Evolutionary conservation across 2,797 vertebrate genomes (phyloP).

Genomic region (Lepidocolaptes lacrymiger): DNA sequence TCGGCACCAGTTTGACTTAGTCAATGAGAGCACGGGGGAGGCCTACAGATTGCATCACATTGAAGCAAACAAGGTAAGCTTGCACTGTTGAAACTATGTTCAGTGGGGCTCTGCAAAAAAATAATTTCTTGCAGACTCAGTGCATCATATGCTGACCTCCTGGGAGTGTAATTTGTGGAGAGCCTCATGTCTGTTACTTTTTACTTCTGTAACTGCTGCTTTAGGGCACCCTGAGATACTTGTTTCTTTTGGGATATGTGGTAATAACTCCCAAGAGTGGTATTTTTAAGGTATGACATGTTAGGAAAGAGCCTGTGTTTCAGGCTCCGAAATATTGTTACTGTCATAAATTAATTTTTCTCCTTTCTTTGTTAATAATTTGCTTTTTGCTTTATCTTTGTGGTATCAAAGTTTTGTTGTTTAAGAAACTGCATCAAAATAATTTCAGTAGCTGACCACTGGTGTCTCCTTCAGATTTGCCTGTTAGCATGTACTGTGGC

Average conservation of each 20-base stretch:
- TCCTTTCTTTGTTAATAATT: background rate
- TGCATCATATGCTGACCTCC: background rate
- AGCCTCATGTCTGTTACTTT: background rate
- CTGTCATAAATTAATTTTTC: background rate
- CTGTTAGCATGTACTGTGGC: background rate
- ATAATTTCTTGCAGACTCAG: background rate
- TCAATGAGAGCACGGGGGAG: constrained; percentile 97
- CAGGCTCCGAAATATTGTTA: background rate
- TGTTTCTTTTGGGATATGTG: background rate
- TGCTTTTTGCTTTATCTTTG: background rate
- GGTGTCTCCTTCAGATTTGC: background rate
- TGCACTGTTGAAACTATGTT: background rate
- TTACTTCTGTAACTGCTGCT: background rate
- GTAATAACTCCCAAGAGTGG: background rate
- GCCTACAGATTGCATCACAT: constrained; percentile 91
- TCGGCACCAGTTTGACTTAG: constrained; percentile 95
- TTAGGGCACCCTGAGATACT: background rate
- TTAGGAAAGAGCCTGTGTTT: background rate
- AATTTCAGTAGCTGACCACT: background rate
- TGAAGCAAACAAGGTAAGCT: constrained; percentile 91
- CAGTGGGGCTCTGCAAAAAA: too few relatives aligned
- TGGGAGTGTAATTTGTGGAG: background rate
- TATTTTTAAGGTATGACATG: background rate
- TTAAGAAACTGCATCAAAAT: background rate
- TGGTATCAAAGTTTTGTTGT: background rate